Conservation (phyloP, 2,888 invertebrate genomes). For the Napeogenes inachia region DNA sequence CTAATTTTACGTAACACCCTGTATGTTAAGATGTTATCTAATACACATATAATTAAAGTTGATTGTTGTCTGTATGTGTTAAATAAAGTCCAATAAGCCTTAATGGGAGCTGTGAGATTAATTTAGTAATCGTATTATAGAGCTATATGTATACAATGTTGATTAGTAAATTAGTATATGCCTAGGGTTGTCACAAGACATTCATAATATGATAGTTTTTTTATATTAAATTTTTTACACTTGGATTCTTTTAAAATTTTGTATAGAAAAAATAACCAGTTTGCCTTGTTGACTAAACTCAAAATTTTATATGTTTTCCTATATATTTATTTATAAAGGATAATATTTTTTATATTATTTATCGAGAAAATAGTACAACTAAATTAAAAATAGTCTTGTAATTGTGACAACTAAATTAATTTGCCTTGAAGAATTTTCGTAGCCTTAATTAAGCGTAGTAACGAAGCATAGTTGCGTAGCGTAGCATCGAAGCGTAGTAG, state of each 20-base stretch:
- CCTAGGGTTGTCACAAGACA: slow-evolving; percentile 4
- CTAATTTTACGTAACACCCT: no score
- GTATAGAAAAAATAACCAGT: no score
- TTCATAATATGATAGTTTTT: no score
- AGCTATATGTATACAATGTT: slow-evolving; percentile 31
- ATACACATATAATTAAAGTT: slow-evolving; percentile 31
- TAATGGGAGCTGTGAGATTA: slow-evolving; percentile 72
- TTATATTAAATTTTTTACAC: no score
- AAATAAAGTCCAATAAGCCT: slow-evolving; percentile 67
- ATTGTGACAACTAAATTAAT: slow-evolving; percentile 14
- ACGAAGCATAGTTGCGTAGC: slow-evolving; percentile 19
- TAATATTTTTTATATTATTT: no score
- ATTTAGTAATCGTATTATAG: slow-evolving; percentile 44
- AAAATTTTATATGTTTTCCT: no score
- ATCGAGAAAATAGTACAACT: no score
- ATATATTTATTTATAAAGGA: no score
- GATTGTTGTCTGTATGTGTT: slow-evolving; percentile 53
- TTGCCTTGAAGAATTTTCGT: slow-evolving; percentile 20
- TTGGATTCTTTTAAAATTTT: no score
- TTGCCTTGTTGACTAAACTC: no score
- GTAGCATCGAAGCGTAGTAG: background rate
- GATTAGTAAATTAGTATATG: slow-evolving; percentile 4
- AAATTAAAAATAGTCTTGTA: background rate
- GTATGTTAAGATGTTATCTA: background rate
- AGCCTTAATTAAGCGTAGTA: slow-evolving; percentile 35